Percentiles rank a stretch among this genome's conserved stretches.
Conservation (phyloP, 2,888 invertebrate species). For the Acronicta leporina region DNA sequence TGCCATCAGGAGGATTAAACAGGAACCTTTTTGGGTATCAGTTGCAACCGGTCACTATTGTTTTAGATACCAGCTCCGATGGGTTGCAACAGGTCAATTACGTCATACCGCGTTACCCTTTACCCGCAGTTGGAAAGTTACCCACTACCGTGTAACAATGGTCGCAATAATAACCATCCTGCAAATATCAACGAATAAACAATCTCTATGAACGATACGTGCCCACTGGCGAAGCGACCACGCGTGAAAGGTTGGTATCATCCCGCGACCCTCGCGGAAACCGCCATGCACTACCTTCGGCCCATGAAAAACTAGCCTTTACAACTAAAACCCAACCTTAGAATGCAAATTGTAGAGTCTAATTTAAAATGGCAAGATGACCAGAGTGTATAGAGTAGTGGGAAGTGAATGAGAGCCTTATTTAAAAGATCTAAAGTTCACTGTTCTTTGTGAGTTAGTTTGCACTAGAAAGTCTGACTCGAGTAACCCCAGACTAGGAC, state of each 20-base stretch:
- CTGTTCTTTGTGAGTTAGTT: slow-evolving; percentile 48
- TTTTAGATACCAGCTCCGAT: slow-evolving; percentile 17
- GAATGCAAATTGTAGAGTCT: slow-evolving; percentile 8
- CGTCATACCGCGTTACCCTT: slow-evolving; percentile 45
- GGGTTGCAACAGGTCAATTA: slow-evolving; percentile 39
- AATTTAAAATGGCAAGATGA: slow-evolving; percentile 21
- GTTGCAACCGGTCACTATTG: slow-evolving; percentile 39
- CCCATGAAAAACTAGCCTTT: slow-evolving; percentile 47
- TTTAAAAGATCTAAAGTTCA: slow-evolving; percentile 53
- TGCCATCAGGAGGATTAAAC: slow-evolving; percentile 10
- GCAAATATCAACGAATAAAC: slow-evolving; percentile 39
- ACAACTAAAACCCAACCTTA: slow-evolving; percentile 32
- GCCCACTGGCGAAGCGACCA: slow-evolving; percentile 78
- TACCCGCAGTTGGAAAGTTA: slow-evolving; percentile 32
- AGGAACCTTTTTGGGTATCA: slow-evolving; percentile 1
- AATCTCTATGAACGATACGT: slow-evolving; percentile 51
- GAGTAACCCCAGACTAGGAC: slow-evolving; percentile 65
- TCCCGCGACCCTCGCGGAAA: slow-evolving; percentile 86
- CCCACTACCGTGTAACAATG: slow-evolving; percentile 36
- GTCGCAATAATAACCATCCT: slow-evolving; percentile 33
- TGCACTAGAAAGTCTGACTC: slow-evolving; percentile 72
- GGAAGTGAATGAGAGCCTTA: slow-evolving; percentile 65
- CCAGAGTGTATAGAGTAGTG: slow-evolving; percentile 17
- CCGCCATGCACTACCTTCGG: slow-evolving; percentile 64
- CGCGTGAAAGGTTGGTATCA: slow-evolving; percentile 88